Conservation (phyloP, 2,797 vertebrate species). For the Mormyrops boulengeri region DNA sequence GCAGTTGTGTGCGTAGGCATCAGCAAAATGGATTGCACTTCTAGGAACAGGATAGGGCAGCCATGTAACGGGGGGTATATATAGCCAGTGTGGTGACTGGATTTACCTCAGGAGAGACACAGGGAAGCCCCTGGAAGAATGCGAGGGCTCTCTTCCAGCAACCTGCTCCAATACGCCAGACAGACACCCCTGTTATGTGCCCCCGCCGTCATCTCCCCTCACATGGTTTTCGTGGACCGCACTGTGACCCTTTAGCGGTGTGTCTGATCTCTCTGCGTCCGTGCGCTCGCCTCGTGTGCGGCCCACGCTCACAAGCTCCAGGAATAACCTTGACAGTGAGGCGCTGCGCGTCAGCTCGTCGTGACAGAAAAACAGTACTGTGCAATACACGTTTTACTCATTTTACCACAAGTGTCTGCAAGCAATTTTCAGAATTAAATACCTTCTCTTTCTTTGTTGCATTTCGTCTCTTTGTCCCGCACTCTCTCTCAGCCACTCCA, state of each 20-base stretch:
- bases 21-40: constrained; percentile 46
- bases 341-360: background rate
- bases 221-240: constrained; percentile 6
- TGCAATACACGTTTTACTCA: background rate
- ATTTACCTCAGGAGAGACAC: constrained; percentile 41
- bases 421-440: background rate
- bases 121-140: constrained; percentile 48
- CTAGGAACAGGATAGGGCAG: constrained; percentile 43
- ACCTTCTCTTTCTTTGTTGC: background rate
- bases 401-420: background rate
- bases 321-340: background rate
- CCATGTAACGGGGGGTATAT: constrained; percentile 38
- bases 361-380: background rate
- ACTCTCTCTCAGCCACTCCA: too few relatives aligned
- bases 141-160: constrained; percentile 37
- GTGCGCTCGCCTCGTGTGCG: background rate
- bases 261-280: background rate
- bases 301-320: background rate
- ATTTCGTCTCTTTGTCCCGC: background rate
- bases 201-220: constrained; percentile 22
- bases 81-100: constrained; percentile 42
- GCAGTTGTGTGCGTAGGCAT: constrained; percentile 45
- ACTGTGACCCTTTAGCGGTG: background rate
- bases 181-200: constrained; percentile 28
- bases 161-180: constrained; percentile 42